Percentiles rank a stretch among this genome's conserved stretches.
phyloP scores from a whole-genome alignment of 1,140 invertebrate species.

The Trissolcus basalis region DNA sequence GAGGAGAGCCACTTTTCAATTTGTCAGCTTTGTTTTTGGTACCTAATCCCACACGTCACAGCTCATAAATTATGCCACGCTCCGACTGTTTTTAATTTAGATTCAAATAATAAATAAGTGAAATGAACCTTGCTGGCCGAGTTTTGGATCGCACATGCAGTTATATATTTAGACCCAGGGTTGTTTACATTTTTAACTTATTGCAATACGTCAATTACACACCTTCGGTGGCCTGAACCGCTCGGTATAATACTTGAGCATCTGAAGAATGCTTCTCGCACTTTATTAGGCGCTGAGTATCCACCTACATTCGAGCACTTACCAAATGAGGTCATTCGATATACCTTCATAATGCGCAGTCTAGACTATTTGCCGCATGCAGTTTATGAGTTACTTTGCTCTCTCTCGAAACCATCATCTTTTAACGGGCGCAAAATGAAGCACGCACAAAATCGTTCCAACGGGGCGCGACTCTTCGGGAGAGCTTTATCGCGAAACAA shows the following conservation, averaged over 20 bases:
- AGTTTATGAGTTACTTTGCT: constrained; percentile 58
- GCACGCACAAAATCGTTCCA: constrained; percentile 21
- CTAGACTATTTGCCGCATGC: constrained; percentile 58
- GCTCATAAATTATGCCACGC: too few species aligned
- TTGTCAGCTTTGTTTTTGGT: too few species aligned
- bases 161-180: too few species aligned
- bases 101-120: too few species aligned
- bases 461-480: not conserved
- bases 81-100: too few species aligned
- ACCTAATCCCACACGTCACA: too few species aligned
- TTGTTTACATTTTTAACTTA: too few species aligned
- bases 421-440: constrained; percentile 43
- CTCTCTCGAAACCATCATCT: constrained; percentile 46
- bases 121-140: too few species aligned
- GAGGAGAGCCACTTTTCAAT: too few species aligned
- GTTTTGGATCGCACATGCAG: too few species aligned
- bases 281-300: constrained; percentile 67
- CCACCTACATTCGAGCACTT: constrained; percentile 63
- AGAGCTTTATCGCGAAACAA: not conserved
- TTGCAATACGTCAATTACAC: constrained; percentile 48
- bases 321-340: constrained; percentile 65
- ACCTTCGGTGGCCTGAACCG: constrained; percentile 35
- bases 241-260: constrained; percentile 43
- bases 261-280: constrained; percentile 62
- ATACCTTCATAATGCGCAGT: constrained; percentile 60